A percentile compares a stretch with the other conserved stretches of the same genome.
Evolutionary conservation across 2,113 vertebrate genomes (phyloP).

Genomic region (Trematocara macrostoma): DNA sequence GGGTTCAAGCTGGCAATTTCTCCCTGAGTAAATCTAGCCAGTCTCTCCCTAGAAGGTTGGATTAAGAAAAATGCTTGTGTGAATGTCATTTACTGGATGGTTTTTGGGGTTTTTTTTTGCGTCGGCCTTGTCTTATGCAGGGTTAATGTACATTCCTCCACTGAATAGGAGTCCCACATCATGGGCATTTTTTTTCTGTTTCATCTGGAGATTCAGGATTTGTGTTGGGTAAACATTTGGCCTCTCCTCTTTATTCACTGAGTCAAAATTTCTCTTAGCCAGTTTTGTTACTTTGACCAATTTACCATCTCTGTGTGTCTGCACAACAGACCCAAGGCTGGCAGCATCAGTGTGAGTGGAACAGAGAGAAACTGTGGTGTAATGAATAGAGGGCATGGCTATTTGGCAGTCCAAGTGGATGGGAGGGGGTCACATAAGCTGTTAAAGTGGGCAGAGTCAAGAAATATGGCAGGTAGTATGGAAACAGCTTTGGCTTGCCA

Average conservation of each 20-base stretch:
- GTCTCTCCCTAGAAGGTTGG: background rate
- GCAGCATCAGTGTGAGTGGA: conserved; percentile 21
- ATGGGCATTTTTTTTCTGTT: background rate
- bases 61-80: conserved; percentile 29
- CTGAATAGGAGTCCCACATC: conserved; percentile 5
- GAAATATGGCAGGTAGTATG: conserved; percentile 39
- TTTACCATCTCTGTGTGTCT: conserved; percentile 23
- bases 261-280: background rate
- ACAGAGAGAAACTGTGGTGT: conserved; percentile 29
- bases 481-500: conserved; percentile 25
- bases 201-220: conserved; percentile 7
- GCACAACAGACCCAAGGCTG: conserved; percentile 29
- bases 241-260: background rate
- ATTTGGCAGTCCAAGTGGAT: conserved; percentile 44
- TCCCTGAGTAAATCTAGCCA: conserved; percentile 17
- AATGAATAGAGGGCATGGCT: conserved; percentile 58
- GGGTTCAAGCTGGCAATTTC: conserved; percentile 23
- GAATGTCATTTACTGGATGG: conserved; percentile 27
- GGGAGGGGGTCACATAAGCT: conserved; percentile 41
- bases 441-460: conserved; percentile 24
- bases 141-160: conserved; percentile 3
- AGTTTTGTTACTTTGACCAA: conserved; percentile 27
- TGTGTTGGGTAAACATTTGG: background rate
- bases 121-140: conserved; percentile 1
- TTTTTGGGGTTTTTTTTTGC: background rate